Percentiles rank a stretch among this genome's conserved stretches.
Evolutionary conservation across 1,140 invertebrate genomes (phyloP).

Genomic region (Harpegnathos saltator): DNA sequence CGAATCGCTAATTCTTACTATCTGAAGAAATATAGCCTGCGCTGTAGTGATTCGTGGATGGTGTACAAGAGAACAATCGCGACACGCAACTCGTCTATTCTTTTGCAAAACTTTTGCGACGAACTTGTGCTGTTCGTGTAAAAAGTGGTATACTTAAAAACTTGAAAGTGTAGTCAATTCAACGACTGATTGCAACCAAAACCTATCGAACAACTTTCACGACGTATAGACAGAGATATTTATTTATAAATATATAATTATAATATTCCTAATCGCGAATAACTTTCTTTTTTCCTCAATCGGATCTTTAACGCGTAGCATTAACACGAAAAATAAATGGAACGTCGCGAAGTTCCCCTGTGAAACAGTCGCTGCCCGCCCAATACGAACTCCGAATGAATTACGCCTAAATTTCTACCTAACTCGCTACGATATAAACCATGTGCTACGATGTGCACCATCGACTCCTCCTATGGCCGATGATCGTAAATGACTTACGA

Average conservation of each 20-base stretch:
- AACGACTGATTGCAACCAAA: neutral
- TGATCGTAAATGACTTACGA: constrained; percentile 19
- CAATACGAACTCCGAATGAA: constrained; percentile 38
- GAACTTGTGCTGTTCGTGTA: neutral
- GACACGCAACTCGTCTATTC: neutral
- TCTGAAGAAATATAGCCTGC: constrained; percentile 1
- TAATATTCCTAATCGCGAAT: neutral
- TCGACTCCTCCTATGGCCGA: constrained; percentile 18
- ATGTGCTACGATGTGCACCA: constrained; percentile 17
- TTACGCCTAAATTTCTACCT: constrained; percentile 44
- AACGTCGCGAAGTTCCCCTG: constrained; percentile 31
- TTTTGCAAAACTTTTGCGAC: too few relatives aligned
- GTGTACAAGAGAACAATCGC: constrained; percentile 21
- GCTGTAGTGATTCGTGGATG: constrained; percentile 27
- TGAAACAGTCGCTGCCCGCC: constrained; percentile 30
- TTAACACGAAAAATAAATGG: neutral
- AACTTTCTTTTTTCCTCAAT: constrained; percentile 12
- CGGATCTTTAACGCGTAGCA: neutral
- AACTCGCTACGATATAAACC: constrained; percentile 44
- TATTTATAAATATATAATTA: too few relatives aligned
- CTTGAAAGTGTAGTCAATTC: constrained; percentile 29
- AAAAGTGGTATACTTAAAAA: neutral
- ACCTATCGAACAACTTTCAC: too few relatives aligned
- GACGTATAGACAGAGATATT: too few relatives aligned
- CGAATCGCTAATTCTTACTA: constrained; percentile 37